phyloP scores from a whole-genome alignment of 2,888 invertebrate genomes.

The Sesia apiformis region DNA sequence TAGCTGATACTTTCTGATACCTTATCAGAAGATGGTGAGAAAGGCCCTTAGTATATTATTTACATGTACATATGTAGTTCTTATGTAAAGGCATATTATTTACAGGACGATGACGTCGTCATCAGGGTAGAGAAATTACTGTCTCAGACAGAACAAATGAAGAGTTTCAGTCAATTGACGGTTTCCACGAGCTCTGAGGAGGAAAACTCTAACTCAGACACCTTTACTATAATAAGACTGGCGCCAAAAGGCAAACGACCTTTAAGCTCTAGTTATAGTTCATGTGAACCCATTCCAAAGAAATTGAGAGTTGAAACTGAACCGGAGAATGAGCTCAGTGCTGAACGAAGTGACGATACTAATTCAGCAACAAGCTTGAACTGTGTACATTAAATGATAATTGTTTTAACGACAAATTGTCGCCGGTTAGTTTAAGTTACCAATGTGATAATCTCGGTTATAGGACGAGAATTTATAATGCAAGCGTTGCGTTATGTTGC shows the following conservation, averaged over 20 bases:
- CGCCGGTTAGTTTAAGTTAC: too few relatives aligned
- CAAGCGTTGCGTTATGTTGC: too few relatives aligned
- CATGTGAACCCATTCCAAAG: conserved; percentile 52
- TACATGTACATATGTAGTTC: not conserved
- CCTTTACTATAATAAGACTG: conserved; percentile 30
- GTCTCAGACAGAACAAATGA: conserved; percentile 22
- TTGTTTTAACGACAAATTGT: too few relatives aligned
- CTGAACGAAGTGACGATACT: conserved; percentile 30
- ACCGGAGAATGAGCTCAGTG: not conserved
- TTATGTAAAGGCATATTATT: conserved; percentile 2
- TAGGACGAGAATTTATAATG: too few relatives aligned
- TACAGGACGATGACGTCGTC: conserved; percentile 47
- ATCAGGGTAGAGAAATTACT: conserved; percentile 50
- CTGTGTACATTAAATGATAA: too few relatives aligned
- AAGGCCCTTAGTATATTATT: not conserved
- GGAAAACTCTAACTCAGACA: conserved; percentile 28
- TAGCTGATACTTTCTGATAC: too few relatives aligned
- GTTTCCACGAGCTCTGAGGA: conserved; percentile 30
- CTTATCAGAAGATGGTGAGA: not conserved
- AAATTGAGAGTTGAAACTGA: conserved; percentile 27
- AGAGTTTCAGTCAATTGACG: conserved; percentile 23
- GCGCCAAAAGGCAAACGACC: conserved; percentile 40
- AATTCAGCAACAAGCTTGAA: conserved; percentile 23
- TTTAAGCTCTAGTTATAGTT: conserved; percentile 38
- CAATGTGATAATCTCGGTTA: too few relatives aligned